Base-by-base conservation (phyloP, 2,113 vertebrate species). In the Clarias batrachus region DNA sequence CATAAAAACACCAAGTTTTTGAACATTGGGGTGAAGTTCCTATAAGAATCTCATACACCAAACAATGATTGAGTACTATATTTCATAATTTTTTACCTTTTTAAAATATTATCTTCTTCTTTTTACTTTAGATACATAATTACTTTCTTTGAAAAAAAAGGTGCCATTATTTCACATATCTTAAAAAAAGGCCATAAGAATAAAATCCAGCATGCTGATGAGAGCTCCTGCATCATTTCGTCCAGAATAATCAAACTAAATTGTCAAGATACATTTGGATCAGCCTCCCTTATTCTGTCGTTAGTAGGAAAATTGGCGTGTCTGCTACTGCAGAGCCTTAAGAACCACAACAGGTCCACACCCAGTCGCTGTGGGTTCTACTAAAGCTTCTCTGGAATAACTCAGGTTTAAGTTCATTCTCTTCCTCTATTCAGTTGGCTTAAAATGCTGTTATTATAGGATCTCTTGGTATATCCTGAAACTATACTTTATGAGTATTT, bases 401-500 rank as follows among this genome's bases (percentile, higher is more conserved):
- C 27, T 21, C 27, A 0, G 7, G 52, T 17, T 78, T 27, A 78
- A 56, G 56, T 62, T 80, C 23, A 62, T 60, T 33, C 27, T 23
- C 59, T 25, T 81, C 11, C 57, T 37, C 60, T 60, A 80, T 62
- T 57, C 30, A 60, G 27, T 14, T 80, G 10, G 11, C 37, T 7
- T 62, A 57, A 14, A 30, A 59, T 8, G 54, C 63, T 83, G 65
- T 83, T 57, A 71, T 83, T 83, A 83, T 37, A 68, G 62, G 66
- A 70, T 71, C 9, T 54, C 3, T 83, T 77, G 23, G 41, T 3
- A 52, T n/a, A 2, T 11, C 48, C 56, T 77, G 1, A 2, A 41
- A 52, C 41, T 77, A 23, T 37, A 74, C n/a, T 30, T 30, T 56
- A 56, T 23, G 17, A 56, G 52, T 7, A 27, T 66, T 65, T 68